A percentile compares a stretch with the other conserved stretches of the same genome.
These are phyloP conservation scores for Parapristionchus giblindavisi DNA, from an alignment of 2,888 invertebrate genomes.

Conservation along the genomic window DNA sequence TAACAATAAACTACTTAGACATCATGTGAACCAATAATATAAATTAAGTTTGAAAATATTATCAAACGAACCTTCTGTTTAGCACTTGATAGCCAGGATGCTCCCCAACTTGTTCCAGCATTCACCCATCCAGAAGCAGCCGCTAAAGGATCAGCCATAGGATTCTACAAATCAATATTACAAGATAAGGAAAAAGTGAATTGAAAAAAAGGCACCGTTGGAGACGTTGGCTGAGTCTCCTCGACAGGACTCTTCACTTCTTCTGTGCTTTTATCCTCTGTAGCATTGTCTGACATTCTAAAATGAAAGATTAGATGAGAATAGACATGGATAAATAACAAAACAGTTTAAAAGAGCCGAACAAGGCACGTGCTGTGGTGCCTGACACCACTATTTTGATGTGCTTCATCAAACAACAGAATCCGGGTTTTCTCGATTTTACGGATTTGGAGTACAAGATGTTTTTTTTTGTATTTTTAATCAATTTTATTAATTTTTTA, in stretches of 20 bases:
- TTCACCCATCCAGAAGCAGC: constrained; percentile 49
- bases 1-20: not conserved
- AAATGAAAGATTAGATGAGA: not conserved
- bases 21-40: not conserved
- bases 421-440: too few relatives aligned
- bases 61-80: constrained; percentile 56
- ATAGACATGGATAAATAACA: constrained; percentile 6
- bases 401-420: too few relatives aligned
- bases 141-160: constrained; percentile 27
- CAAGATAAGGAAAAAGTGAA: not conserved
- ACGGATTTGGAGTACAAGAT: too few relatives aligned
- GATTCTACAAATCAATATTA: not conserved
- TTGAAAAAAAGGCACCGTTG: not conserved
- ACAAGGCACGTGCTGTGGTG: constrained; percentile 17
- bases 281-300: constrained; percentile 13
- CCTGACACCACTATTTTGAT: too few relatives aligned
- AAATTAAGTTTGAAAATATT: not conserved
- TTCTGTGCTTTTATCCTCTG: constrained; percentile 2
- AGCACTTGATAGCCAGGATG: constrained; percentile 60
- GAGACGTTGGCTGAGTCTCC: constrained; percentile 4
- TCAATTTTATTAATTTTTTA: too few relatives aligned
- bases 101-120: constrained; percentile 52
- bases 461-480: too few relatives aligned
- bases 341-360: constrained; percentile 7
- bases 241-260: not conserved